Base-by-base conservation (phyloP, 2,797 vertebrate species). In the Danionella dracula region DNA sequence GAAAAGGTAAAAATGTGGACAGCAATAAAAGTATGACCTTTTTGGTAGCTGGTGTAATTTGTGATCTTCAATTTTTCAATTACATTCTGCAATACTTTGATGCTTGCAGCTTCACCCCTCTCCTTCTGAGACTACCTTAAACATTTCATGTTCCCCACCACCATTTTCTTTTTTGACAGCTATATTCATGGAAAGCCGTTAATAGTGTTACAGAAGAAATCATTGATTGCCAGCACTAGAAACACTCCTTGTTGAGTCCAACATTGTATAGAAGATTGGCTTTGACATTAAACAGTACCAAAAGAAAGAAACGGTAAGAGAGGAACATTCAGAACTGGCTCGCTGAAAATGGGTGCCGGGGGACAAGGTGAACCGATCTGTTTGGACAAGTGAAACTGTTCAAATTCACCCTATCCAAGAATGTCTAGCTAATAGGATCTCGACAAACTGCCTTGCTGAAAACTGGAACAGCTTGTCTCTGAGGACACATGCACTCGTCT, bases 351-450 rank as follows among this genome's bases (percentile, higher is more conserved):
- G 35, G 57, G 54, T 32, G 45, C 44, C 50, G 21, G 20, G 57
- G 72, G 67, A 70, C n/a, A 1, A 13, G 50, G 32, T 50, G 57
- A 74, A 61, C 50, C 44, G 23, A 70, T 73, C 50, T 70, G 55
- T 66, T 48, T 57, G 57, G 68, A 67, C 68, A 66, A 59, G 67
- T 29, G 50, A 70, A 62, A 57, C 67, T 41, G 63, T 63, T 74
- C 51, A 58, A 53, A 67, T 59, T 74, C 63, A 70, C 23, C 57
- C 32, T 42, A 48, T 69, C 57, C 57, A 53, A 74, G 31, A 74
- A 53, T 35, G 45, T 45, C 60, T 73, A 65, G 65, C 62, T 70
- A 70, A 74, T 74, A 70, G 58, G 72, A 70, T 66, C 62, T 65
- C 56, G 0, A 50, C 56, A 66, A 69, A 74, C 55, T 51, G 50